phyloP scores from a whole-genome alignment of 1,140 invertebrate species.

The Camponotus pennsylvanicus region DNA sequence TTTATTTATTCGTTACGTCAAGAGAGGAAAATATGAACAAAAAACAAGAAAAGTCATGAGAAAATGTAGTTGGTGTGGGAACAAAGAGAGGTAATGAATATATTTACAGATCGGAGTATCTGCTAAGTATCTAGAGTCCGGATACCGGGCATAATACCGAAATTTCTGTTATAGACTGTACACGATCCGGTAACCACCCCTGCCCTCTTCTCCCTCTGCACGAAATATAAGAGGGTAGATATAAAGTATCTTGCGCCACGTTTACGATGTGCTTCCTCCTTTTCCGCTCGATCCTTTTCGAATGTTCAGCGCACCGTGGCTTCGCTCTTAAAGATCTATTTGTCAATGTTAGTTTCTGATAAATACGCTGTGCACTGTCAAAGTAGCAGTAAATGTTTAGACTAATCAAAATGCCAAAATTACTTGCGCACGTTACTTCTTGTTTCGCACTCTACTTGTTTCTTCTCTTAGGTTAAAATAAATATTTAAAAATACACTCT shows the following conservation, averaged over 20 bases:
- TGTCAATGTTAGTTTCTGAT: conserved; percentile 41
- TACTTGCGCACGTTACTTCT: no score
- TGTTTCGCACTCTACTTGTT: no score
- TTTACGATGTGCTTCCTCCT: conserved; percentile 72
- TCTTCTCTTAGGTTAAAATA: no score
- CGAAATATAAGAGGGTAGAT: conserved; percentile 66
- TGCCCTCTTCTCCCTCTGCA: not conserved
- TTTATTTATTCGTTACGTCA: not conserved
- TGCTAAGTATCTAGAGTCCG: conserved; percentile 20
- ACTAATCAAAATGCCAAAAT: not conserved
- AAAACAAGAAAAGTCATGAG: not conserved
- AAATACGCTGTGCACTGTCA: not conserved
- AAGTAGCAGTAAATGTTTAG: conserved; percentile 20
- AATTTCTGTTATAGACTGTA: conserved; percentile 66
- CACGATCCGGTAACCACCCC: conserved; percentile 13
- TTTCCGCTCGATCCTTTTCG: conserved; percentile 71
- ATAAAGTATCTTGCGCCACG: conserved; percentile 70
- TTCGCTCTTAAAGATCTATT: conserved; percentile 40
- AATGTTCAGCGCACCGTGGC: conserved; percentile 46
- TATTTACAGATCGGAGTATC: not conserved
- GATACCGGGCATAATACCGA: conserved; percentile 12
- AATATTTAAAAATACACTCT: no score
- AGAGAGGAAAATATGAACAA: conserved; percentile 2
- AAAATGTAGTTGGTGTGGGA: not conserved
- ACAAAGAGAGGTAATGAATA: not conserved